phyloP scores from a whole-genome alignment of 2,797 vertebrate genomes.

The Onychomys leucogaster region DNA sequence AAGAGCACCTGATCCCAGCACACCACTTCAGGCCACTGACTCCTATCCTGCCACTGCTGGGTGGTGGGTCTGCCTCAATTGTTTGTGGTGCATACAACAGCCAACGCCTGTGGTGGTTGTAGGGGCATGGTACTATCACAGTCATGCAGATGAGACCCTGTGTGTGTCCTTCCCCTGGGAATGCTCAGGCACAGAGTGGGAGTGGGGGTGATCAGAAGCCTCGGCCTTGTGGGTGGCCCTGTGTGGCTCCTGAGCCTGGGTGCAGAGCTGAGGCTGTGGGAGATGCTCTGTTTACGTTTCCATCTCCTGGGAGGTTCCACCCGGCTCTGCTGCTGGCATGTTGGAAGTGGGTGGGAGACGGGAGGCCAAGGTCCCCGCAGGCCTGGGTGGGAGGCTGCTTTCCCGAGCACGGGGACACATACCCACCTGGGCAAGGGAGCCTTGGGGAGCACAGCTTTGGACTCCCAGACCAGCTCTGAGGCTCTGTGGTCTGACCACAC shows the following conservation, averaged over 20 bases:
- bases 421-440: not conserved
- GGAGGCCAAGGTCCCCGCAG: not conserved
- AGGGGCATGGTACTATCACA: no score
- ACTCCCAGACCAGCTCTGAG: not conserved
- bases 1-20: not conserved
- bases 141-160: not conserved
- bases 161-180: no score
- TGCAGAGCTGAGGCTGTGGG: not conserved
- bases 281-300: not conserved
- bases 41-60: no score
- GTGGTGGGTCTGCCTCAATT: not conserved
- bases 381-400: not conserved
- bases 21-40: no score
- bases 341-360: not conserved
- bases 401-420: not conserved
- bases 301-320: not conserved
- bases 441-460: not conserved
- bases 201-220: not conserved
- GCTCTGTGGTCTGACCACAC: not conserved
- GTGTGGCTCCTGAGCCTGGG: not conserved
- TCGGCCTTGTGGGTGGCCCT: not conserved
- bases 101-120: not conserved
- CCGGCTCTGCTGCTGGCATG: not conserved
- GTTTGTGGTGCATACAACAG: no score
- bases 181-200: not conserved